phyloP scores from a whole-genome alignment of 2,888 invertebrate species.

The Drosophila picticornis region DNA sequence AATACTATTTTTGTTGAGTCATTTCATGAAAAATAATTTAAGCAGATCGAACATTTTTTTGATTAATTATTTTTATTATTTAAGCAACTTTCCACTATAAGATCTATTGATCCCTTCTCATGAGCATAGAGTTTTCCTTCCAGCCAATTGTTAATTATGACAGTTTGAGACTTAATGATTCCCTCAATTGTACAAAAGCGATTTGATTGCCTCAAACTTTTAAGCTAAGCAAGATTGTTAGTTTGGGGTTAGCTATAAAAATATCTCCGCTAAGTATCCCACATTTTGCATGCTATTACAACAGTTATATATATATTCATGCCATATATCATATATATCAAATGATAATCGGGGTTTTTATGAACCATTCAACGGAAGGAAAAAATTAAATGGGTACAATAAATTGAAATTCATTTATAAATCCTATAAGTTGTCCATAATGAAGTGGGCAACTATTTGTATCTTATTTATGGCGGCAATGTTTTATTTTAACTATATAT shows the following conservation, averaged over 20 bases:
- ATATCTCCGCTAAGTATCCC: neutral
- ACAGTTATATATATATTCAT: conserved; percentile 9
- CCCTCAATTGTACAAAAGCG: neutral
- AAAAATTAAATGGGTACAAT: conserved; percentile 36
- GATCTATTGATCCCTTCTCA: neutral
- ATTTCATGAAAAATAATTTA: neutral
- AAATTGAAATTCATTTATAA: conserved; percentile 36
- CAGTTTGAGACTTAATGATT: neutral
- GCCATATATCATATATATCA: conserved; percentile 3
- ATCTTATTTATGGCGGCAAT: conserved; percentile 28
- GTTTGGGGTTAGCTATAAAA: neutral
- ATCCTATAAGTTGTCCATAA: conserved; percentile 41
- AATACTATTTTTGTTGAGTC: neutral
- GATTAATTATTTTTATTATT: no score
- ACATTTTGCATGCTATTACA: conserved; percentile 37
- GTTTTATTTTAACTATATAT: neutral
- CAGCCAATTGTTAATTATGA: neutral
- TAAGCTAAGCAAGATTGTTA: neutral
- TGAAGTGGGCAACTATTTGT: conserved; percentile 32
- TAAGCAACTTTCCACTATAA: neutral
- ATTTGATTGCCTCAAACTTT: neutral
- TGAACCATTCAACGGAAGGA: conserved; percentile 45
- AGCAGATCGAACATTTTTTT: neutral
- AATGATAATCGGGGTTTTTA: conserved; percentile 30
- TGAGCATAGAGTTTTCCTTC: neutral